Base-by-base conservation (phyloP, 2,888 invertebrate genomes). In the Agonum fuliginosum region DNA sequence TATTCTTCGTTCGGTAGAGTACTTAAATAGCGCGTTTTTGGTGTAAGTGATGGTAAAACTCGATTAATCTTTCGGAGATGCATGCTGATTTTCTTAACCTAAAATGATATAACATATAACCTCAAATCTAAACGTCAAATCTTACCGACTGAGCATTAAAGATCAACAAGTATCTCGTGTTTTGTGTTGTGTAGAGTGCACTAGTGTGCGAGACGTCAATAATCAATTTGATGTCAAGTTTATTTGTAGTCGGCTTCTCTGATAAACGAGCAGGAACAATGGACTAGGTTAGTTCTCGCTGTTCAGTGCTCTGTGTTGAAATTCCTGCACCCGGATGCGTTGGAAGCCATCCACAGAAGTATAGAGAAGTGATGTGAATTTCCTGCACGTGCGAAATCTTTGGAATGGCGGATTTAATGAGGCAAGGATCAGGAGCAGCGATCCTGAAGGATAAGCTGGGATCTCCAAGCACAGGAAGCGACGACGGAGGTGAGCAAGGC, bases 401-500 rank as follows among this genome's bases (percentile, higher is more conserved):
- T 34, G 30, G 62, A 81, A 93, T 93, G 93, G 92, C 92, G 86
- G 93, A 93, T 89, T 88, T 92, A 86, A 91, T 93, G 86, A 91
- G 93, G 83, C 89, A 91, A 78, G 91, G 91, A 87, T 91, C 91
- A 87, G 91, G 91, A 84, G 87, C 88, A 82, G 80, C 79, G 30
- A 82, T 83, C 70, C 80, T 82, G 79, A 93, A 93, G 88, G 93
- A 93, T 87, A 93, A 93, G 87, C 87, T 93, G 81, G 94, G 95
- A 80, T 95, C 95, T 78, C 95, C 95, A 54, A 95, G 94, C 81
- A 95, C 95, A 78, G 95, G 95, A 83, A 95, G 95, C 78, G 95
- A 95, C 83, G 95, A 95, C 85, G 95, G 94, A 46, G 93, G 93
- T 82, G 91, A 91, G 81, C 89, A 89, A 69, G 92, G 92, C 80